Base-by-base conservation (phyloP, 23 tunicate species). In the Aplidium turbinatum region DNA sequence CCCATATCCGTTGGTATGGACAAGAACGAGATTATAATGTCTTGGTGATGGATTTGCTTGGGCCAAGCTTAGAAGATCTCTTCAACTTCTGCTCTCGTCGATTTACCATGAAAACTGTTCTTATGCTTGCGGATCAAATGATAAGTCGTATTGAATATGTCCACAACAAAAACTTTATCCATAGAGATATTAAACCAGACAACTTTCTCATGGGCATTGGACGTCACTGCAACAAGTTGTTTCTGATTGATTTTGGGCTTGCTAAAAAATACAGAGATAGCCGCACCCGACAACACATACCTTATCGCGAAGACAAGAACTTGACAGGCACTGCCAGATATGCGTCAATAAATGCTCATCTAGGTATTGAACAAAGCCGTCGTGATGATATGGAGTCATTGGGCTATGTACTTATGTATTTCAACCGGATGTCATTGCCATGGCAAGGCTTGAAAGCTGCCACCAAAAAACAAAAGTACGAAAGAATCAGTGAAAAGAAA, bases 381-480 rank as follows among this genome's bases (percentile, higher is more conserved):
- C 50, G 97, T n/a, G 97, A 91, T 68, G 97, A 91, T 47, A 91
- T 91, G 97, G 97, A 91, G 36, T 91, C 97, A 18, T 64, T 91
- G 55, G 97, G 97, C 26, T 91, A 91, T 47, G 97, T 91, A 11
- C 73, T 91, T 29, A 91, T 91, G 97, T 91, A 91, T 54, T 91
- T 91, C 82, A 91, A 91, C 53, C 90, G 99, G 35, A 88, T 94
- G 55, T 80, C 85, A 11, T 61, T 95, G 62, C 99, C 99, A 24
- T 95, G 99, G 97, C 97, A 91, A 69, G 97, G 97, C 19, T 68
- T 91, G 75, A 91, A 91, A 74, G 98, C 98, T 31, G 89, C 89
- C 33, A 93, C 98, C 34, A 93, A 93, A 52, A 86, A 86, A 54
- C 98, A 93, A 64, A 93, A 93, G 71, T 93, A 93, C 62, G 98